A percentile compares a stretch with the other conserved stretches of the same genome.
Evolutionary conservation across 1,140 invertebrate genomes (phyloP).

Genomic region (Oncopeltus fasciatus): DNA sequence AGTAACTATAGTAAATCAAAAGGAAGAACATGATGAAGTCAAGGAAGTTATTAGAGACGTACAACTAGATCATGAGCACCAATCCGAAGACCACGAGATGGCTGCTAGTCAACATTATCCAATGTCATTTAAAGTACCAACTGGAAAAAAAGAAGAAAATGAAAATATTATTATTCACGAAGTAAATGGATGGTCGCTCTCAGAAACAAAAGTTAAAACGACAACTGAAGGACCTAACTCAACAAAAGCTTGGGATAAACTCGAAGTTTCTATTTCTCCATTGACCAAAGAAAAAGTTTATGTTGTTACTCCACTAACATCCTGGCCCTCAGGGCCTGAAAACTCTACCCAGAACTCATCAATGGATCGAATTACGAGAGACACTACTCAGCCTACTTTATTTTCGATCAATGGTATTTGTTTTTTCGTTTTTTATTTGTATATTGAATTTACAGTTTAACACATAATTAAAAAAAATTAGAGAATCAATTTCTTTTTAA

Average conservation of each 20-base stretch:
- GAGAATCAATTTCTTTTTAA: too few species aligned
- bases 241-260: constrained; percentile 38
- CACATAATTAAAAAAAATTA: too few species aligned
- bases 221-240: constrained; percentile 18
- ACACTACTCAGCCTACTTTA: background rate
- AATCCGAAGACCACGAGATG: constrained; percentile 36
- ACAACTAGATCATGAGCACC: too few species aligned
- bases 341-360: background rate
- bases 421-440: too few species aligned
- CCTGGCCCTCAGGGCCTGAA: background rate
- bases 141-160: constrained; percentile 19
- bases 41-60: background rate
- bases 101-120: constrained; percentile 35
- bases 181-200: constrained; percentile 21
- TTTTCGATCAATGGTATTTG: too few species aligned
- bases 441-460: too few species aligned
- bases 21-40: constrained; percentile 22
- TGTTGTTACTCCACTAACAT: constrained; percentile 54
- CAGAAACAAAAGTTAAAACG: constrained; percentile 23
- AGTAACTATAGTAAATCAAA: background rate
- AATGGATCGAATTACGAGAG: background rate
- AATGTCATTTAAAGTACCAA: constrained; percentile 22
- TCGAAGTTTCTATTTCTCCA: constrained; percentile 51
- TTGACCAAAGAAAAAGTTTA: constrained; percentile 61
- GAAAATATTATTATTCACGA: constrained; percentile 9